Percentiles rank a stretch among this genome's conserved stretches.
Evolutionary conservation across 2,888 invertebrate genomes (phyloP).

Genomic region (Hirtodrosophila histrioides): DNA sequence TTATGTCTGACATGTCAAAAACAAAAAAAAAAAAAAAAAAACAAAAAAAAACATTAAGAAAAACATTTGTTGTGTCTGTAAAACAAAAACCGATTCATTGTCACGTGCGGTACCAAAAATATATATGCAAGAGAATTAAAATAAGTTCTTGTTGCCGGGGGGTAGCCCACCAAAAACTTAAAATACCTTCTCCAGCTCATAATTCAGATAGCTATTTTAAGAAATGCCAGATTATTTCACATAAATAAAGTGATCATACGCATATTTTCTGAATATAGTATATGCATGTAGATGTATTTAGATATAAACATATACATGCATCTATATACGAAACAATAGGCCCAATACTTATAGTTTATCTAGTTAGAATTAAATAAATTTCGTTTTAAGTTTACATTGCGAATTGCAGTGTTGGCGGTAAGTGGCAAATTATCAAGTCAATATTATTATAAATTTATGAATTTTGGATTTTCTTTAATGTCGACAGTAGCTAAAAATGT

Average conservation of each 20-base stretch:
- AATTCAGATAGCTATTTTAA: conserved; percentile 53
- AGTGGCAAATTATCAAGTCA: conserved; percentile 61
- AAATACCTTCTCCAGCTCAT: conserved; percentile 58
- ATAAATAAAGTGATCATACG: conserved; percentile 20
- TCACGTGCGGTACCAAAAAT: conserved; percentile 52
- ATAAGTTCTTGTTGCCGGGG: conserved; percentile 74
- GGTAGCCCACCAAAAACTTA: conserved; percentile 51
- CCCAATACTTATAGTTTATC: conserved; percentile 13
- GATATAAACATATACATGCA: not conserved
- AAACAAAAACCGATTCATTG: conserved; percentile 46
- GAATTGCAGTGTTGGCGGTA: conserved; percentile 76
- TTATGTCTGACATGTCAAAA: conserved; percentile 43
- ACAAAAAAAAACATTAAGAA: conserved; percentile 3
- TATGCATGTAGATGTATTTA: conserved; percentile 1
- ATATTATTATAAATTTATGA: conserved; percentile 16
- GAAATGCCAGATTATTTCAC: conserved; percentile 36
- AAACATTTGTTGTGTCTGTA: conserved; percentile 56
- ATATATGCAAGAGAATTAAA: conserved; percentile 38
- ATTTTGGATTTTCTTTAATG: conserved; percentile 11
- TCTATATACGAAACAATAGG: conserved; percentile 4
- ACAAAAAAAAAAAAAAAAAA: conserved; percentile 3
- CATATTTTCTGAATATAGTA: conserved; percentile 5
- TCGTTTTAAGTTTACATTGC: conserved; percentile 72
- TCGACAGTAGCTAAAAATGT: conserved; percentile 21
- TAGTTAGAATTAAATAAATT: conserved; percentile 26